These are phyloP conservation scores for Potorous gilbertii DNA, from an alignment of 2,797 vertebrate species.

Conservation along the genomic window DNA sequence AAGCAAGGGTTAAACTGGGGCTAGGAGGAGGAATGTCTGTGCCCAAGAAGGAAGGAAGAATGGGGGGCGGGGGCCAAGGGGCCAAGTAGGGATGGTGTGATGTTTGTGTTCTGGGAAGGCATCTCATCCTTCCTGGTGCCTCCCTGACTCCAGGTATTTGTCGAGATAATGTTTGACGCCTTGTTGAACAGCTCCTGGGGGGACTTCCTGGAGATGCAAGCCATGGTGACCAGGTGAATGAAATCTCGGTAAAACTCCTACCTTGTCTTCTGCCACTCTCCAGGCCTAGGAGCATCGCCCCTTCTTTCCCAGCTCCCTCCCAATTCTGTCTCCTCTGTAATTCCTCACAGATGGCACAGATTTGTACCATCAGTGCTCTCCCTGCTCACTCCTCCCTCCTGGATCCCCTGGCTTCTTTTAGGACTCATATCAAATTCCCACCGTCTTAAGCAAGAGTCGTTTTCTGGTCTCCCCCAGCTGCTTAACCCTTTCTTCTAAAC, in stretches of 20 bases:
- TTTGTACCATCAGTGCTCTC: background rate
- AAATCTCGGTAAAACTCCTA: background rate
- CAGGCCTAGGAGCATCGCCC: fast-evolving
- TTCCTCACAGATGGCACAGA: background rate
- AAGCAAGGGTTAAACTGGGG: background rate
- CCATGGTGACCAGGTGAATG: constrained; percentile 71
- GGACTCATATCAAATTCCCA: background rate
- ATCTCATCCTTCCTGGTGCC: background rate
- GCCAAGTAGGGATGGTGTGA: background rate
- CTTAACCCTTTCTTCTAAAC: background rate
- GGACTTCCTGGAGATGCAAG: constrained; percentile 35
- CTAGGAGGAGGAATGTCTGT: background rate
- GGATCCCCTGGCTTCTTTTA: background rate
- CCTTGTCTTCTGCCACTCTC: fast-evolving
- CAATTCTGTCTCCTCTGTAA: background rate
- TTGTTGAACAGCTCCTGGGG: constrained; percentile 68
- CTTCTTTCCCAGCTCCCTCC: background rate
- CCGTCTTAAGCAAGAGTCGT: background rate
- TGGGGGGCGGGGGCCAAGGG: background rate
- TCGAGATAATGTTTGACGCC: constrained; percentile 71
- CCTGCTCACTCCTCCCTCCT: background rate
- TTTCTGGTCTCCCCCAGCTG: background rate
- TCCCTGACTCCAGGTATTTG: constrained; percentile 52
- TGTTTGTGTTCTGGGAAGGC: background rate
- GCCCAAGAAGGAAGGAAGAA: background rate